A percentile compares a stretch with the other conserved stretches of the same genome.
These are phyloP conservation scores for Antennarius maculatus DNA, from an alignment of 2,797 vertebrate species.

Conservation along the genomic window DNA sequence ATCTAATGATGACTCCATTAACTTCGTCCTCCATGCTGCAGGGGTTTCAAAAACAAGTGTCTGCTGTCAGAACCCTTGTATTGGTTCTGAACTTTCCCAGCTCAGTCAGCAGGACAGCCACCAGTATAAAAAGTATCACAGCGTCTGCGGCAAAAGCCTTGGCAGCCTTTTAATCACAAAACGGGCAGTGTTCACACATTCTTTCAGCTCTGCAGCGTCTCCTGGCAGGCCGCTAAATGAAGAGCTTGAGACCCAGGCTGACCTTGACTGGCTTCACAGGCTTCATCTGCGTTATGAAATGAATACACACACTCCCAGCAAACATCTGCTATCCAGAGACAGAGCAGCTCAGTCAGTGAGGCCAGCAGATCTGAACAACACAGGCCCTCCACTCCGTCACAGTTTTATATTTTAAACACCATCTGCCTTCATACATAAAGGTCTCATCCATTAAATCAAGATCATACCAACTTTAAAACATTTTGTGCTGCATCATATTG, in stretches of 20 bases:
- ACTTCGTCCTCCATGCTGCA: constrained; percentile 22
- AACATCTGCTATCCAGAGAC: constrained; percentile 70
- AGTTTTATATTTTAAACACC: constrained; percentile 18
- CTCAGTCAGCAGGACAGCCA: constrained; percentile 57
- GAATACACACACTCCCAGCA: constrained; percentile 35
- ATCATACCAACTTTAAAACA: constrained; percentile 17
- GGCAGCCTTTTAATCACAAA: constrained; percentile 73
- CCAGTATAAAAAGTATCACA: constrained; percentile 70
- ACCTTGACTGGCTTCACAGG: constrained; percentile 57
- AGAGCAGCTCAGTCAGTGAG: constrained; percentile 46
- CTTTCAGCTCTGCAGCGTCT: constrained; percentile 70
- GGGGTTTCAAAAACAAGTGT: constrained; percentile 21
- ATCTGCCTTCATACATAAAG: constrained; percentile 31
- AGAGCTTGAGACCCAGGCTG: constrained; percentile 62
- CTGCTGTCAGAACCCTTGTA: constrained; percentile 27
- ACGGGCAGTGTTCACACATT: constrained; percentile 74
- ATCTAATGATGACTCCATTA: constrained; percentile 35
- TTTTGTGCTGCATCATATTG: neutral
- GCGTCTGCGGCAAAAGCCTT: constrained; percentile 53
- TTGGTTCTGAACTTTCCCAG: constrained; percentile 53
- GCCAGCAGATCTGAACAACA: constrained; percentile 44
- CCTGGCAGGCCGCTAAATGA: constrained; percentile 74
- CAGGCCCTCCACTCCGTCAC: constrained; percentile 25
- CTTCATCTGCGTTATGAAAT: constrained; percentile 53
- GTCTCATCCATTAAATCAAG: constrained; percentile 21